These are phyloP conservation scores for Apeira syringaria DNA, from an alignment of 2,888 invertebrate genomes.

Conservation along the genomic window DNA sequence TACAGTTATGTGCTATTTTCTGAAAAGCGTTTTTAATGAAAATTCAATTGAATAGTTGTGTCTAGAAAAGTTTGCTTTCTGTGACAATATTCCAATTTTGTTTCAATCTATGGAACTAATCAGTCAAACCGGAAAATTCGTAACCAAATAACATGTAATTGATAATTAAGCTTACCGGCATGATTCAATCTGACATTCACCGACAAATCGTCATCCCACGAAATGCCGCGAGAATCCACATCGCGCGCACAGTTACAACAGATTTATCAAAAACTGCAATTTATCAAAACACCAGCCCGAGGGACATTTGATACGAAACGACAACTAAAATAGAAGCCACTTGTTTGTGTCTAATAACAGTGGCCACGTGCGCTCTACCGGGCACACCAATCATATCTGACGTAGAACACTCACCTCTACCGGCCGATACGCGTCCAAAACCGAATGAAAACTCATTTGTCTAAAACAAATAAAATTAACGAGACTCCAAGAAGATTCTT, in stretches of 20 bases:
- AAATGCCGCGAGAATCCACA: slow-evolving; percentile 22
- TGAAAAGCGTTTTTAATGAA: too few relatives aligned
- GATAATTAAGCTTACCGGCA: slow-evolving; percentile 33
- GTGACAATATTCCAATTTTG: too few relatives aligned
- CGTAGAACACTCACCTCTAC: slow-evolving; percentile 27
- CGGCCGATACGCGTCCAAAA: slow-evolving; percentile 19
- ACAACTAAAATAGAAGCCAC: slow-evolving; percentile 50
- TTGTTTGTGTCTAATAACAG: slow-evolving; percentile 46
- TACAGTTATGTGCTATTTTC: too few relatives aligned
- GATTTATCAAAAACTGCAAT: slow-evolving; percentile 34
- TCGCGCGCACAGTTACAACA: slow-evolving; percentile 12
- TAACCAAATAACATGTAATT: too few relatives aligned
- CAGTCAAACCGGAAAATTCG: too few relatives aligned
- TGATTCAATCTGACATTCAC: slow-evolving; percentile 33
- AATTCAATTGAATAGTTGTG: too few relatives aligned
- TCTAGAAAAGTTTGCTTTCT: too few relatives aligned
- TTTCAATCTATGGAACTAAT: too few relatives aligned
- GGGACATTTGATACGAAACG: slow-evolving; percentile 50
- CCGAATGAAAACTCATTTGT: slow-evolving; percentile 28
- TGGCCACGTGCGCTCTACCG: slow-evolving; percentile 50
- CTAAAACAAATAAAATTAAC: slow-evolving; percentile 42
- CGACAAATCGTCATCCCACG: slow-evolving; percentile 10
- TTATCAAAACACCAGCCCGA: slow-evolving; percentile 45
- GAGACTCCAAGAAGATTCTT: slow-evolving; percentile 37
- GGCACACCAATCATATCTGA: slow-evolving; percentile 61